Conservation (phyloP, 2,113 vertebrate species). For the Burhinus oedicnemus region DNA sequence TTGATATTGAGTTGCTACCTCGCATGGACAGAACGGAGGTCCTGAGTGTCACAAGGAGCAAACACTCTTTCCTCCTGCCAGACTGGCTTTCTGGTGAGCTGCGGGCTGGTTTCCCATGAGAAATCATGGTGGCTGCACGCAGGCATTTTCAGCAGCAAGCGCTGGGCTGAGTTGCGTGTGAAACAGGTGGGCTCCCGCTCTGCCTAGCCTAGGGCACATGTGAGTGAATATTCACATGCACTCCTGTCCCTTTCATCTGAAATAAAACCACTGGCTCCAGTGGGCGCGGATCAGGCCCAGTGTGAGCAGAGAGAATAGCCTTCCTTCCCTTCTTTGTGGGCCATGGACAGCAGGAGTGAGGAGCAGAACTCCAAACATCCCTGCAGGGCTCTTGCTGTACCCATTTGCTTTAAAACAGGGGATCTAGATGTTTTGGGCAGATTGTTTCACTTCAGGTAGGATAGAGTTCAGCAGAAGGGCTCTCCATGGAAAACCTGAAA, state of each 20-base stretch:
- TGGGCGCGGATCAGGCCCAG: background rate
- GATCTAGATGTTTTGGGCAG: background rate
- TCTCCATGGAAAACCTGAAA: background rate
- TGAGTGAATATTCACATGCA: background rate
- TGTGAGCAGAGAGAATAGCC: background rate
- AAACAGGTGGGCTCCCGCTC: background rate
- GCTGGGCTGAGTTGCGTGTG: accelerated
- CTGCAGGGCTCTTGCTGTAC: background rate
- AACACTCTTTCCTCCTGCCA: accelerated
- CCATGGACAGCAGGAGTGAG: background rate
- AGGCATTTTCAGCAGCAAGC: background rate
- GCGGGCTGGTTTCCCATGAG: background rate
- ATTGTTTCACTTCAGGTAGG: background rate
- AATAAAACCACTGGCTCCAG: background rate
- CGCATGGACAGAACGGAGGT: background rate
- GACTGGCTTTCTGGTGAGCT: background rate
- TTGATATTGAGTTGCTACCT: background rate
- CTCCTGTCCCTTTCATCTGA: background rate
- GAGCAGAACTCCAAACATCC: background rate
- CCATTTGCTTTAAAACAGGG: background rate
- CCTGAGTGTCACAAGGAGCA: background rate
- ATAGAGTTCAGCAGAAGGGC: background rate
- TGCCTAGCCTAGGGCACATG: accelerated
- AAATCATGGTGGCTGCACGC: background rate
- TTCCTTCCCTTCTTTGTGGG: background rate